Evolutionary conservation across 1,140 invertebrate species (phyloP).

Genomic region (Trichonephila inaurata): DNA sequence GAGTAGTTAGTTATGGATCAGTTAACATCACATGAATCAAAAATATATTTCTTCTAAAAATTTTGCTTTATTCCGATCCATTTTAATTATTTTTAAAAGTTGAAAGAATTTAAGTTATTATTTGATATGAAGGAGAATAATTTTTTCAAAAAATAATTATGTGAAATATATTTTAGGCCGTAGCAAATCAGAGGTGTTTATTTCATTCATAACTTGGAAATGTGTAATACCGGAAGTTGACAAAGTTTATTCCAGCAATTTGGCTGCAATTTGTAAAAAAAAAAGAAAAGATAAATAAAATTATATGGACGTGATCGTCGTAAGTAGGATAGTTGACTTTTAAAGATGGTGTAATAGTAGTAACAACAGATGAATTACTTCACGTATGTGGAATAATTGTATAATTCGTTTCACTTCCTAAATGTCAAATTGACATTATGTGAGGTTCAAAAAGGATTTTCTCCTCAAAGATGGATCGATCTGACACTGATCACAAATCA

Average conservation of each 20-base stretch:
- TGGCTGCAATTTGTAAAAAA: slow-evolving; percentile 62
- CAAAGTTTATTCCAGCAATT: slow-evolving; percentile 63
- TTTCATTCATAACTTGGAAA: slow-evolving; percentile 14
- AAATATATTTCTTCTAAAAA: background rate
- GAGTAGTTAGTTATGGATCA: background rate
- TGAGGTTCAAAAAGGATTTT: slow-evolving; percentile 35
- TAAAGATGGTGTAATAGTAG: slow-evolving; percentile 49
- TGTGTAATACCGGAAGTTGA: slow-evolving; percentile 62
- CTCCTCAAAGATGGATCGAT: slow-evolving; percentile 63
- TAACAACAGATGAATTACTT: slow-evolving; percentile 36
- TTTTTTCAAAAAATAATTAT: background rate
- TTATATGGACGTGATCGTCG: slow-evolving; percentile 46
- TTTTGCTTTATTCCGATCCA: background rate
- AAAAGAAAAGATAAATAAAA: slow-evolving; percentile 54
- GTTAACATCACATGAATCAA: background rate
- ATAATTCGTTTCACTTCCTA: slow-evolving; percentile 6
- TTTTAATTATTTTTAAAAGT: background rate
- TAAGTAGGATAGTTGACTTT: slow-evolving; percentile 18
- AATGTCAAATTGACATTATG: slow-evolving; percentile 69
- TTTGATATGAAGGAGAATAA: background rate
- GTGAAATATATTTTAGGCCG: background rate
- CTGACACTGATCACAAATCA: slow-evolving; percentile 63
- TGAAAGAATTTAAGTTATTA: background rate
- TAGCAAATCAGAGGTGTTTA: background rate
- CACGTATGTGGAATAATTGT: slow-evolving; percentile 17